These are phyloP conservation scores for chimpanzee (Pan troglodytes) DNA, from an alignment of 2,113 vertebrate species.

Conservation along the genomic window DNA sequence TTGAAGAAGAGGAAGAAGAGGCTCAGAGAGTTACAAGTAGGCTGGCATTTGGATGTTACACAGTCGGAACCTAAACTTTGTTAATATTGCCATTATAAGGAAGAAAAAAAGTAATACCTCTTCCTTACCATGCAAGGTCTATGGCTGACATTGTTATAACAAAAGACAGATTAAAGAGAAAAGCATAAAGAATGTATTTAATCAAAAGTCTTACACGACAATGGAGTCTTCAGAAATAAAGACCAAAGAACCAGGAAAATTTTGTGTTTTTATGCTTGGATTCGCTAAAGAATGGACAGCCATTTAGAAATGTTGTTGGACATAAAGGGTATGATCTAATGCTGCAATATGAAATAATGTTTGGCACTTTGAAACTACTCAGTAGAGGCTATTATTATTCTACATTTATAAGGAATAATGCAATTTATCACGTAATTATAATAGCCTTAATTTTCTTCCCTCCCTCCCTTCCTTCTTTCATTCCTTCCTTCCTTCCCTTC, in stretches of 20 bases:
- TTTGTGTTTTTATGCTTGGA: background rate
- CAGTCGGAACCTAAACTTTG: background rate
- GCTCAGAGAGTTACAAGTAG: background rate
- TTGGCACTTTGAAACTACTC: background rate
- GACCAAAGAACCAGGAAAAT: background rate
- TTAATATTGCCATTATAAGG: background rate
- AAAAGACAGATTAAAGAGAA: background rate
- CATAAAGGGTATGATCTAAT: background rate
- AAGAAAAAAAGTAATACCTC: background rate
- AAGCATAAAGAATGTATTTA: background rate
- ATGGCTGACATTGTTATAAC: background rate
- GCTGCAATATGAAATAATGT: background rate
- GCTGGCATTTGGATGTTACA: background rate
- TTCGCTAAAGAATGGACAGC: background rate
- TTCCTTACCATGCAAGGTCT: background rate
- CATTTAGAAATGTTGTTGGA: background rate
- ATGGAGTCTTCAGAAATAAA: background rate
- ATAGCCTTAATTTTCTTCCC: fast-evolving
- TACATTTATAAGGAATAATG: background rate
- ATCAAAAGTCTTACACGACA: background rate
- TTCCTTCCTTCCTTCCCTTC: background rate
- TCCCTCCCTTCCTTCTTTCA: background rate
- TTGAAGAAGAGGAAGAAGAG: background rate
- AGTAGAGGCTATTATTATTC: background rate
- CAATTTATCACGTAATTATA: background rate